Evolutionary conservation across 2,113 vertebrate genomes (phyloP).

Genomic region (Helogale parvula): DNA sequence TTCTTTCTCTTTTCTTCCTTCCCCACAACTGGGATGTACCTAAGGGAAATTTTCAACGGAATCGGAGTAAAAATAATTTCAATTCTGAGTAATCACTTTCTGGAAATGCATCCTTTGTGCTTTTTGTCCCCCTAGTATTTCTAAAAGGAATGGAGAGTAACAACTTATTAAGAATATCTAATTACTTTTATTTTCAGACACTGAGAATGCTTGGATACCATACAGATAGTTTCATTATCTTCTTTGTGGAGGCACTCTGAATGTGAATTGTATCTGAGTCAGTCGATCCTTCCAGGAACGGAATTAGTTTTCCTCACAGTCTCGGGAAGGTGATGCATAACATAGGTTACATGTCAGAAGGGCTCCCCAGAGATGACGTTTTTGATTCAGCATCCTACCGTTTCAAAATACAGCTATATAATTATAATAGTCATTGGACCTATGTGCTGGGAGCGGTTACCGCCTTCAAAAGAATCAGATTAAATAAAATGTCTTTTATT

Average conservation of each 20-base stretch:
- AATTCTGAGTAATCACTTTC: conserved; percentile 38
- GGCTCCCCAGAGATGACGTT: not conserved
- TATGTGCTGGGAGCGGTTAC: conserved; percentile 13
- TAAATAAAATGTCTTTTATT: conserved; percentile 39
- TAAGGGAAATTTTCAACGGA: conserved; percentile 23
- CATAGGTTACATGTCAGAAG: conserved; percentile 29
- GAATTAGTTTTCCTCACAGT: conserved; percentile 47
- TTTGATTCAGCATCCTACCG: conserved; percentile 54
- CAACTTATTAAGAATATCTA: conserved; percentile 51
- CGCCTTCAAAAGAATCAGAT: conserved; percentile 23
- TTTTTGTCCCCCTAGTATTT: not conserved
- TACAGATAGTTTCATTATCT: conserved; percentile 46
- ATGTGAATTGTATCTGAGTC: conserved; percentile 36
- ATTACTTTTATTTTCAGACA: conserved; percentile 66
- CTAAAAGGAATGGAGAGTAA: not conserved
- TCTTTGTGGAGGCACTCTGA: conserved; percentile 19
- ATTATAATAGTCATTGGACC: conserved; percentile 45
- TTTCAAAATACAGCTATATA: conserved; percentile 47
- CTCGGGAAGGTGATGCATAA: conserved; percentile 25
- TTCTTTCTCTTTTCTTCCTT: not conserved
- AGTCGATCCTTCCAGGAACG: conserved; percentile 27
- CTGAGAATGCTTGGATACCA: not conserved
- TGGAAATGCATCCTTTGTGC: not conserved
- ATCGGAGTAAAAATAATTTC: conserved; percentile 47
- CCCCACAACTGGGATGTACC: not conserved